Evolutionary conservation across 2,888 invertebrate species (phyloP).

Genomic region (Caenorhabditis sp.): DNA sequence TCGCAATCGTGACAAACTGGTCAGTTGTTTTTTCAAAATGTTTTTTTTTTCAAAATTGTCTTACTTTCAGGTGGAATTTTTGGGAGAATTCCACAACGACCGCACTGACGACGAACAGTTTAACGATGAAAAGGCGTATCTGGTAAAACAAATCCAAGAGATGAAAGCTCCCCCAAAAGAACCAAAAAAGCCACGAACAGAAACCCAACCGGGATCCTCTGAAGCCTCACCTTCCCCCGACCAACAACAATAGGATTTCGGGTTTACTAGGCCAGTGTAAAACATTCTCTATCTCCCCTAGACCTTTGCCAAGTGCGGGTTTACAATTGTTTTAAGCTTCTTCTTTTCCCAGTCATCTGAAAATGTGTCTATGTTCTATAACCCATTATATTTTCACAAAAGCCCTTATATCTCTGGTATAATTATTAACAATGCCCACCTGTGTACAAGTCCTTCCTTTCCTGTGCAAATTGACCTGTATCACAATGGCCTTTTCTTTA

Average conservation of each 20-base stretch:
- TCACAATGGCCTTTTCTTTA: neutral
- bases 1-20: constrained; percentile 88
- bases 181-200: constrained; percentile 29
- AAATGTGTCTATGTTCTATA: neutral
- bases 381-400: neutral
- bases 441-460: constrained; percentile 6
- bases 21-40: constrained; percentile 86
- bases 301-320: constrained; percentile 11
- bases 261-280: neutral
- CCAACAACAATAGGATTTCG: neutral
- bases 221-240: neutral
- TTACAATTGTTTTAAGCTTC: neutral
- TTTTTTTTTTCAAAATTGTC: constrained; percentile 86
- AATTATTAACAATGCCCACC: neutral
- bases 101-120: constrained; percentile 99
- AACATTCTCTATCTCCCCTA: neutral
- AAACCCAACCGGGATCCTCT: neutral
- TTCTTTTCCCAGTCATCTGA: neutral
- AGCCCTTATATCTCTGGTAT: neutral
- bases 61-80: constrained; percentile 89
- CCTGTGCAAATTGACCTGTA: constrained; percentile 3
- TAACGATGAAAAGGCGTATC: constrained; percentile 99
- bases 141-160: constrained; percentile 99
- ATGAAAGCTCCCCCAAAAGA: constrained; percentile 87
- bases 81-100: constrained; percentile 99